Percentiles rank a stretch among this genome's conserved stretches.
Evolutionary conservation across 2,797 vertebrate genomes (phyloP).

Genomic region (Acrossocheilus fasciatus): DNA sequence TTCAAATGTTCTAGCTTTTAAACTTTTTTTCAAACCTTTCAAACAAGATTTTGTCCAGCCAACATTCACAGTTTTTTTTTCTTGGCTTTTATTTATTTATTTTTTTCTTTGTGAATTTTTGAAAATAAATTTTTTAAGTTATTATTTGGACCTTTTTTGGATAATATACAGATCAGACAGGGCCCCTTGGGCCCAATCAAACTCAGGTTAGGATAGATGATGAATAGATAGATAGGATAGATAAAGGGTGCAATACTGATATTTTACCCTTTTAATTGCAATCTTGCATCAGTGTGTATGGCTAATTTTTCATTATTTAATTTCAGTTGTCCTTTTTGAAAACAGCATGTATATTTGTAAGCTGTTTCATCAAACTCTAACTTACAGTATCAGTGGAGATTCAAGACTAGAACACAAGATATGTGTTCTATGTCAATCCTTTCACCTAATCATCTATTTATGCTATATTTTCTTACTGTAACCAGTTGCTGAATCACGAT

Average conservation of each 20-base stretch:
- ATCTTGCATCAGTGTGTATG: no score
- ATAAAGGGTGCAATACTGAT: neutral
- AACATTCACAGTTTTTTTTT: neutral
- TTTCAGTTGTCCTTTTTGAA: neutral
- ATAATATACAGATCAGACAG: no score
- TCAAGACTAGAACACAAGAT: neutral
- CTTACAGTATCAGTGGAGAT: neutral
- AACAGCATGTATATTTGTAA: neutral
- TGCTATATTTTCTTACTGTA: conserved; percentile 71
- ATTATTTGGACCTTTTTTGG: no score
- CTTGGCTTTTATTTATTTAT: no score
- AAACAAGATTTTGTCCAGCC: neutral
- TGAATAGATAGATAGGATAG: no score
- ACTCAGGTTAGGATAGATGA: no score
- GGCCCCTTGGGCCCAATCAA: no score
- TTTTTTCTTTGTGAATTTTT: neutral
- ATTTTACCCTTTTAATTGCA: no score
- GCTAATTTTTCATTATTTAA: no score
- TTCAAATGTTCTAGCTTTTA: neutral
- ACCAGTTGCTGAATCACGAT: conserved; percentile 75
- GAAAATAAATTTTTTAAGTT: no score
- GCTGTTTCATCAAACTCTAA: neutral
- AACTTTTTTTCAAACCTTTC: neutral
- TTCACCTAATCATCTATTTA: neutral
- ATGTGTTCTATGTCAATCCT: neutral